Evolutionary conservation across 2,888 invertebrate genomes (phyloP).

Genomic region (Gibbula magus): DNA sequence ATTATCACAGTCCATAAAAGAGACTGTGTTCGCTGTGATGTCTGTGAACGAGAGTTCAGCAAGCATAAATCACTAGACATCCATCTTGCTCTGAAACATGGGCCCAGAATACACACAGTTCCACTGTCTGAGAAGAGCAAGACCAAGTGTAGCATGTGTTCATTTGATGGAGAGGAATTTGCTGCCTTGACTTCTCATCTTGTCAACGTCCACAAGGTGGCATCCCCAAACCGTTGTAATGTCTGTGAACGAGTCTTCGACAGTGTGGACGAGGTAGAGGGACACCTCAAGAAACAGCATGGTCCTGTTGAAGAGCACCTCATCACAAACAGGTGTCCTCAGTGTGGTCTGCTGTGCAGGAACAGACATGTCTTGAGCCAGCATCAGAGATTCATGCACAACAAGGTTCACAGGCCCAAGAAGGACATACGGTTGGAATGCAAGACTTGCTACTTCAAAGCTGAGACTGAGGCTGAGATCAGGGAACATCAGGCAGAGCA

Average conservation of each 20-base stretch:
- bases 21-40: conserved; percentile 11
- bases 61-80: background rate
- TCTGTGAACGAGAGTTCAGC: conserved; percentile 11
- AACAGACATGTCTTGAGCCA: conserved; percentile 22
- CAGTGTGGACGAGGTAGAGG: conserved; percentile 31
- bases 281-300: conserved; percentile 50
- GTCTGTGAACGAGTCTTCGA: conserved; percentile 53
- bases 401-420: conserved; percentile 6
- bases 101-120: background rate
- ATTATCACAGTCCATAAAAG: background rate
- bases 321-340: conserved; percentile 33
- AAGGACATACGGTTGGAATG: conserved; percentile 26
- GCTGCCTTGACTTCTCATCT: background rate
- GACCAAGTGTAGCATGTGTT: background rate
- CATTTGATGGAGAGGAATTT: background rate
- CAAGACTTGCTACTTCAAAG: conserved; percentile 42
- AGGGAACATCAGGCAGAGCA: conserved; percentile 40
- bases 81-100: conserved; percentile 14
- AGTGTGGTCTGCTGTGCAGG: conserved; percentile 40
- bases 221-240: conserved; percentile 42
- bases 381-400: conserved; percentile 32
- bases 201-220: conserved; percentile 3
- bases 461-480: conserved; percentile 36
- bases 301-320: conserved; percentile 39
- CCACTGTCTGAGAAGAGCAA: background rate